A percentile compares a stretch with the other conserved stretches of the same genome.
Evolutionary conservation across 30 jellyfish, hydroid and myxozoan species (phyloP).

Genomic region (Turritopsis dohrnii): DNA sequence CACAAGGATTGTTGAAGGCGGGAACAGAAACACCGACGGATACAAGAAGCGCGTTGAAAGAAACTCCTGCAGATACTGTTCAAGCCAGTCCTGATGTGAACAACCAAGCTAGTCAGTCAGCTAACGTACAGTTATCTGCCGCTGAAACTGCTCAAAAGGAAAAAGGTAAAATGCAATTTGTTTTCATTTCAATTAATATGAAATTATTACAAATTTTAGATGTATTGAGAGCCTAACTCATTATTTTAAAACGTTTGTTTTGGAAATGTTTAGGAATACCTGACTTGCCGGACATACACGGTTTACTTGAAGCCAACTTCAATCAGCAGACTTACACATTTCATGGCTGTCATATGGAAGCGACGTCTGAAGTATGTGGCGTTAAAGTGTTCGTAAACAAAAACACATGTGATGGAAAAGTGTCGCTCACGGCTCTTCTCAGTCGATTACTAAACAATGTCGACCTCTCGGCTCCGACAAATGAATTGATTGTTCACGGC

Average conservation of each 20-base stretch:
- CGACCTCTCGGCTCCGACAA: slow-evolving; percentile 36
- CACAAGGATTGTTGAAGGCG: not conserved
- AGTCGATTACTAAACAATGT: slow-evolving; percentile 58
- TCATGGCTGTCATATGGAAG: slow-evolving; percentile 25
- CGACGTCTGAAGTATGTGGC: slow-evolving; percentile 28
- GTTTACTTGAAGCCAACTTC: slow-evolving; percentile 13
- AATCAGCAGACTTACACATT: slow-evolving; percentile 16
- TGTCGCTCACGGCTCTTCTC: slow-evolving; percentile 51
- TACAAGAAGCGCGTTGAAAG: not conserved
- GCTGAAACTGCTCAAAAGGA: not conserved
- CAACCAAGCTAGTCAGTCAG: not conserved
- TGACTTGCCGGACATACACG: slow-evolving; percentile 26
- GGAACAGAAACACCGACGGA: not conserved
- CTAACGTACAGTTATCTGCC: not conserved
- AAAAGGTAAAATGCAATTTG: not conserved
- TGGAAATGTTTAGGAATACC: slow-evolving; percentile 1
- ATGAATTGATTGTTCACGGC: slow-evolving; percentile 53
- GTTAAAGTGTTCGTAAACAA: slow-evolving; percentile 1
- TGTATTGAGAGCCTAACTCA: too few species aligned
- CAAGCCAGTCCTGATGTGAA: not conserved
- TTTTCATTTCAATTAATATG: not conserved
- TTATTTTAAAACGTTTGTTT: too few species aligned
- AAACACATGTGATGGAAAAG: slow-evolving; percentile 51
- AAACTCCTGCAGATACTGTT: not conserved
- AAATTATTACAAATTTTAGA: not conserved